phyloP scores from a whole-genome alignment of 2,113 vertebrate species.

The Bubo blakistoni region DNA sequence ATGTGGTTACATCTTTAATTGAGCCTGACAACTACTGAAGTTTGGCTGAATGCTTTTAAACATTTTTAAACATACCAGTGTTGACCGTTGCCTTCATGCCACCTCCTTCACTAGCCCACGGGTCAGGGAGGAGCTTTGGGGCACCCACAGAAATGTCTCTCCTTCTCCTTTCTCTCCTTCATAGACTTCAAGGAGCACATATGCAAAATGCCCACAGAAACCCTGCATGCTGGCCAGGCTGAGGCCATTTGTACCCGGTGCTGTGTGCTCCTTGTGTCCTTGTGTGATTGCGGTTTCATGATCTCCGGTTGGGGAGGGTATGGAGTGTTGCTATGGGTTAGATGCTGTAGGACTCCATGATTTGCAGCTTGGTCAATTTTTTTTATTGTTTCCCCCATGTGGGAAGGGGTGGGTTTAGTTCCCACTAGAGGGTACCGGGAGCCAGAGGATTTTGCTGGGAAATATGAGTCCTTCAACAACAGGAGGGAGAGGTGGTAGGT shows the following conservation, averaged over 20 bases:
- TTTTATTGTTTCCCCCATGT: not conserved
- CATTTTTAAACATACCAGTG: not conserved
- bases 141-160: not conserved
- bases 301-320: not conserved
- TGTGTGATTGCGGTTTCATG: rapidly evolving
- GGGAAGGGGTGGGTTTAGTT: not conserved
- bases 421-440: not conserved
- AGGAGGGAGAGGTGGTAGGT: not conserved
- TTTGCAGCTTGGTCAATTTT: not conserved
- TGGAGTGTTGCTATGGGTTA: not conserved
- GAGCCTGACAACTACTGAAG: not conserved
- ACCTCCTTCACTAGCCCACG: not conserved
- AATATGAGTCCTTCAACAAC: not conserved
- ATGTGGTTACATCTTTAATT: not conserved
- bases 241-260: rapidly evolving
- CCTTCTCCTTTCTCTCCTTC: not conserved
- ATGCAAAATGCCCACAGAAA: not conserved
- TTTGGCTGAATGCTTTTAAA: not conserved
- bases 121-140: not conserved
- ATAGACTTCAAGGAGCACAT: not conserved
- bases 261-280: not conserved
- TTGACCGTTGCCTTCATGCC: not conserved
- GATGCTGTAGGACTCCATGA: not conserved
- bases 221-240: not conserved
- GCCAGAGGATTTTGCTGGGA: not conserved